Base-by-base conservation (phyloP, 2,797 vertebrate species). In the Aythya fuligula region DNA sequence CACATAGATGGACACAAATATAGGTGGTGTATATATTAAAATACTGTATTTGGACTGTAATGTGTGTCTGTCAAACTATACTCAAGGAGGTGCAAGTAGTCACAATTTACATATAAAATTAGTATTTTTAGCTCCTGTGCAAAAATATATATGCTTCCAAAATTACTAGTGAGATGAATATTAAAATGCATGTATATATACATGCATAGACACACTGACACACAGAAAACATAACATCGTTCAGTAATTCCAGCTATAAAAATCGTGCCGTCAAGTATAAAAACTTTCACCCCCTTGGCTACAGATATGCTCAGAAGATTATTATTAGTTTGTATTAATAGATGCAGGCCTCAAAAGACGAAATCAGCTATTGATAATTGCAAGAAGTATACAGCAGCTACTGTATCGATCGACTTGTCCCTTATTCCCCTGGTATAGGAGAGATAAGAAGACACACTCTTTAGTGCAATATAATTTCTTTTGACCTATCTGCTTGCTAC, bases 401-500 rank as follows among this genome's bases (percentile, higher is more conserved):
- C 98, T 98, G 98, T 99, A 99, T 99, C 98, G 99, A 99, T 99
- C 98, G 98, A 98, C 98, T 98, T 99, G 99, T 99, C 99, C 98
- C 98, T 98, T 98, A 99, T 99, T 99, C 99, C 99, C 99, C 99
- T 99, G 99, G 98, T 98, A 98, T 98, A 95, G 97, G 98, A 98
- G 99, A 99, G 99, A 99, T 99, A 99, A 99, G 99, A 98, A 99
- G 99, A 99, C 99, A 99, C 98, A 99, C 98, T 99, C 99, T 99
- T 99, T 99, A 99, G 98, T 99, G 99, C 99, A 99, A 99, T 99
- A 99, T 99, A 99, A 99, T 99, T 99, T 99, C 99, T 99, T 99
- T 99, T 99, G 99, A 99, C 99, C 99, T 99, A 99, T 99, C 99
- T 99, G 99, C 99, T 99, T 98, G 99, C 99, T 99, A 99, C 99